Percentiles rank a stretch among this genome's conserved stretches.
phyloP scores from a whole-genome alignment of 2,113 vertebrate genomes.

The Spea multiplicata region DNA sequence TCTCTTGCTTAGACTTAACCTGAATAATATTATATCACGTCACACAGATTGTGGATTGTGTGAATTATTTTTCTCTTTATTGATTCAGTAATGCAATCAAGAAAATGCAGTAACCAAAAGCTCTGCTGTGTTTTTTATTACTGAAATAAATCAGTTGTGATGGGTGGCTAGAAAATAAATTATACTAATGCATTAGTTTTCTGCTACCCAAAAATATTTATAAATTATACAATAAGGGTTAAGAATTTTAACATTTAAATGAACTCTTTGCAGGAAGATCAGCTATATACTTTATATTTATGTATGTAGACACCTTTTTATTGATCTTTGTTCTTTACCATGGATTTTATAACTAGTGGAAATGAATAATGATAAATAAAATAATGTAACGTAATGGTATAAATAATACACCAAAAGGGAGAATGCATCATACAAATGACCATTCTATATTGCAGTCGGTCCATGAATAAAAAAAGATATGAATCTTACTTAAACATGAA shows the following conservation, averaged over 20 bases:
- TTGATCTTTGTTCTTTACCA: background rate
- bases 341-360: background rate
- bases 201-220: background rate
- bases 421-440: too few species aligned
- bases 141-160: conserved; percentile 25
- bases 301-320: background rate
- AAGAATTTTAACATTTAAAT: too few species aligned
- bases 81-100: conserved; percentile 22
- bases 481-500: too few species aligned
- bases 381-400: background rate
- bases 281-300: background rate
- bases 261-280: background rate
- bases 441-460: background rate
- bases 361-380: background rate
- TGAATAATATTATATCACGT: conserved; percentile 10
- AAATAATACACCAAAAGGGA: background rate
- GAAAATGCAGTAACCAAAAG: background rate
- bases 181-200: background rate
- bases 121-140: conserved; percentile 19
- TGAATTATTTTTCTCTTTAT: background rate
- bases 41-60: conserved; percentile 1
- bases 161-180: background rate
- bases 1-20: background rate
- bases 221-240: background rate
- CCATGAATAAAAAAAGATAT: background rate